phyloP scores from a whole-genome alignment of 1,140 invertebrate genomes.

The Hylaeus anthracinus region DNA sequence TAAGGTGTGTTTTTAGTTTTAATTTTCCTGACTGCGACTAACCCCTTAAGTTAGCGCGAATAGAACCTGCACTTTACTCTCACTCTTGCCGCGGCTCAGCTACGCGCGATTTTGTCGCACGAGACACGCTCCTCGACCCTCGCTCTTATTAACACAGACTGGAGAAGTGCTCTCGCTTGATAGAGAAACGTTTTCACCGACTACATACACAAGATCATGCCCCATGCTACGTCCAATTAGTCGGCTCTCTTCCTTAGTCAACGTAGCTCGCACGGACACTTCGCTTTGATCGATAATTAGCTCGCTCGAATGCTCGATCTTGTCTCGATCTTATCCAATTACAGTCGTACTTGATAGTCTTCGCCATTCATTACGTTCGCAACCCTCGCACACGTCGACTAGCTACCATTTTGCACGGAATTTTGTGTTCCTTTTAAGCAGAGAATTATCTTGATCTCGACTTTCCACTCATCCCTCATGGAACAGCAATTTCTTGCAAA shows the following conservation, averaged over 20 bases:
- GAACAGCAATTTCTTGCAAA: neutral
- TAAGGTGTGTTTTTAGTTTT: no score
- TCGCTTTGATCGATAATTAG: slow-evolving; percentile 73
- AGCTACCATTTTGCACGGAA: neutral
- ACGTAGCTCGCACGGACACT: slow-evolving; percentile 43
- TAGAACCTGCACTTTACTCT: no score
- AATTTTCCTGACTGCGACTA: no score
- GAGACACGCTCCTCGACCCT: no score
- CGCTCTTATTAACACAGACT: neutral
- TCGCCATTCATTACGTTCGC: slow-evolving; percentile 16
- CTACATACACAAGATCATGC: slow-evolving; percentile 41
- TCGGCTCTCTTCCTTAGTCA: slow-evolving; percentile 44
- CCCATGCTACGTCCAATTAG: slow-evolving; percentile 57
- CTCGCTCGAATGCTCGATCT: slow-evolving; percentile 62
- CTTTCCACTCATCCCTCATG: neutral
- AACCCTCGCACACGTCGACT: neutral
- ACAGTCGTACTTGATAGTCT: slow-evolving; percentile 56
- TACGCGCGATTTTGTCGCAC: no score
- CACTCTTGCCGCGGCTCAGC: no score
- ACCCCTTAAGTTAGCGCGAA: no score
- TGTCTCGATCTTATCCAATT: slow-evolving; percentile 74
- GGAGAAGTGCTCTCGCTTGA: slow-evolving; percentile 6
- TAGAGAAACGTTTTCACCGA: slow-evolving; percentile 34
- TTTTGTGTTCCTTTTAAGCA: neutral
- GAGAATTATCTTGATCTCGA: slow-evolving; percentile 18